Evolutionary conservation across 64 coral and sea anemone genomes (phyloP), one percentile per base, ranked within the genome.

Genomic region (Montipora sp.): DNA sequence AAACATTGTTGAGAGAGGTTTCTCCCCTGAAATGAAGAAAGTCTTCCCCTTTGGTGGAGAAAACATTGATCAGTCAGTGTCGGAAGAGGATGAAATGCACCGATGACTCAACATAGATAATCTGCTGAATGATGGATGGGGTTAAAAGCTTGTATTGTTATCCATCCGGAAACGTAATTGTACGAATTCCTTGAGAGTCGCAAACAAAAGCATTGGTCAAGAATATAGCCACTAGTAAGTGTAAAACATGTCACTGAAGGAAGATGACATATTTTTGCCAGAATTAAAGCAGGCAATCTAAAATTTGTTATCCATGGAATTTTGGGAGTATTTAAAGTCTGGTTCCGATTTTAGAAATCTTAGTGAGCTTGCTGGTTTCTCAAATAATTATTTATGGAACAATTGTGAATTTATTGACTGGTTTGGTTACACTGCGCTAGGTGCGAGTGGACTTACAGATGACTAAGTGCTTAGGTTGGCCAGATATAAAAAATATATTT

Each of bases 121-220:
- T 87, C 78, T 93, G 75, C 75, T 43, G 27, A 79, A 79, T 13
- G 81, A 77, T 27, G 81, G 73, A 36, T 2, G 36, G 36, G 13
- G 8, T 91, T 5, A 91, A 91, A 75, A 59, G 82, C 14, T 53
- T 81, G 18, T 80, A 82, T 59, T 2, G 24, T 16, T 73, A 51
- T 19, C 80, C 89, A 1, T 36, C 80, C 21, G 69, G 79, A 24
- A 74, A 16, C 51, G 76, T 68, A 9, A 66, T 20, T 48, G 65
- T 57, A 20, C 83, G 89, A 91, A 75, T 75, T 58, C 79, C 79
- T 3, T 50, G 68, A 9, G 77, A 90, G n/a, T 57, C 66, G 19
- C 20, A 70, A 69, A 68, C 77, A 16, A 90, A 90, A 68, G 10
- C 36, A 0, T 19, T 90, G 58, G 59, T 90, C 1, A 79, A 71